Evolutionary conservation across 1,140 invertebrate genomes (phyloP).

Genomic region (Theocolax elegans): DNA sequence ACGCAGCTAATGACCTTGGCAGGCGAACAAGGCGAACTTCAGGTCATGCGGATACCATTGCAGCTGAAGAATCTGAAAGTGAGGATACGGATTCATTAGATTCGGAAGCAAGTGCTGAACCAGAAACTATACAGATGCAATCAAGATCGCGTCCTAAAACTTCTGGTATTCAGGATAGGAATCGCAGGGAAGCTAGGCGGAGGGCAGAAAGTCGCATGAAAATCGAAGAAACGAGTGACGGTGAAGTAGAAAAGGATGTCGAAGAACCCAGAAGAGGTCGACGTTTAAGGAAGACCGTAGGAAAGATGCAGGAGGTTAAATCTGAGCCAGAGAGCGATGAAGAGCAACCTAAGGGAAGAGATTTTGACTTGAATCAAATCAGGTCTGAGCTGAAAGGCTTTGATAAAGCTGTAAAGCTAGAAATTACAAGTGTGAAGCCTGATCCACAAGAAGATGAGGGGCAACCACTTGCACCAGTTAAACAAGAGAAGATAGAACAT

Average conservation of each 20-base stretch:
- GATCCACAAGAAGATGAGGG: slow-evolving; percentile 53
- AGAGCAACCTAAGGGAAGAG: slow-evolving; percentile 72
- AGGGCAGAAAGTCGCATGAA: slow-evolving; percentile 64
- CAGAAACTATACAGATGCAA: slow-evolving; percentile 56
- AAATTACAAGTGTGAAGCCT: slow-evolving; percentile 55
- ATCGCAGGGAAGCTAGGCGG: slow-evolving; percentile 57
- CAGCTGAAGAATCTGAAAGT: slow-evolving; percentile 61
- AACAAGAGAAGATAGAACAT: slow-evolving; percentile 28
- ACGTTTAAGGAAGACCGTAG: slow-evolving; percentile 53
- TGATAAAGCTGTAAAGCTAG: slow-evolving; percentile 71
- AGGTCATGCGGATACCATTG: slow-evolving; percentile 60
- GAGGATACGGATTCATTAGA: slow-evolving; percentile 65
- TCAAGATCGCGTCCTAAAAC: slow-evolving; percentile 42
- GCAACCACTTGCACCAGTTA: neutral
- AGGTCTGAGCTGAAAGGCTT: slow-evolving; percentile 85
- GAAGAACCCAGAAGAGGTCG: slow-evolving; percentile 59
- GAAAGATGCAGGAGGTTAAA: slow-evolving; percentile 55
- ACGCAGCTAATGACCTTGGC: slow-evolving; percentile 37
- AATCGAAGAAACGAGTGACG: slow-evolving; percentile 62
- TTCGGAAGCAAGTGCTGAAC: slow-evolving; percentile 55
- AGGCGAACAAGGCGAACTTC: slow-evolving; percentile 63
- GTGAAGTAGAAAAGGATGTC: slow-evolving; percentile 60
- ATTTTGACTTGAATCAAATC: slow-evolving; percentile 86
- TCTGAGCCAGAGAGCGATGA: slow-evolving; percentile 62
- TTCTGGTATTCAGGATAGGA: slow-evolving; percentile 57